These are phyloP conservation scores for Lota lota DNA, from an alignment of 2,113 vertebrate species.

Conservation along the genomic window DNA sequence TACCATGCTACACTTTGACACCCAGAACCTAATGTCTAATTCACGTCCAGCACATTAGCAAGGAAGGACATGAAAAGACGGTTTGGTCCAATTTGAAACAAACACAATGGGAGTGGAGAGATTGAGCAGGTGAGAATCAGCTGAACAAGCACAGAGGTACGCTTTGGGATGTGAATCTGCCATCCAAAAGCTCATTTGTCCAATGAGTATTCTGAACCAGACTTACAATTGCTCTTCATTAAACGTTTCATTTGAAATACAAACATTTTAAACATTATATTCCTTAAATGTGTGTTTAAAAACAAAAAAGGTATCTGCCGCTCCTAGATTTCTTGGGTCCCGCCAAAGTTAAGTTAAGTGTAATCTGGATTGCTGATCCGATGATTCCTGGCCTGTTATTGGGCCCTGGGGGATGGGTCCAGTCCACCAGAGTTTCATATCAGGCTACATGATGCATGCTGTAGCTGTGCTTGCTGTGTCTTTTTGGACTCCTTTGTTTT, in stretches of 20 bases:
- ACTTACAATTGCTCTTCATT: background rate
- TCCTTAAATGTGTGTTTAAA: too few species aligned
- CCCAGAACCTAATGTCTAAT: conserved; percentile 35
- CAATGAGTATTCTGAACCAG: background rate
- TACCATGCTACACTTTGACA: conserved; percentile 5
- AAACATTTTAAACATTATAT: background rate
- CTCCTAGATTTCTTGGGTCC: background rate
- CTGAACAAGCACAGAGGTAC: too few species aligned
- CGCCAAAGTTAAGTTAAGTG: background rate
- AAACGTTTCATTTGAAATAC: background rate
- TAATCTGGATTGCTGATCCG: background rate
- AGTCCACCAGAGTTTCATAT: background rate
- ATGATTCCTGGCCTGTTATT: background rate
- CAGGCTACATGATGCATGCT: background rate
- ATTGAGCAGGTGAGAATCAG: too few species aligned
- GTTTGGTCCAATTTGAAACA: background rate
- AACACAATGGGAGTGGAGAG: too few species aligned
- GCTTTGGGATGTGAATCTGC: too few species aligned
- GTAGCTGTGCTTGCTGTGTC: background rate
- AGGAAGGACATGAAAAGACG: background rate
- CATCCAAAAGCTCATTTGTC: too few species aligned
- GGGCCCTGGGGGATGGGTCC: background rate
- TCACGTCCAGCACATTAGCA: conserved; percentile 38
- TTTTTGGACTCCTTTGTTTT: background rate
- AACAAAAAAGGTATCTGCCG: background rate